Percentiles rank a stretch among this genome's conserved stretches.
Conservation (phyloP, 2,888 invertebrate species). For the Lasiommata megera region DNA sequence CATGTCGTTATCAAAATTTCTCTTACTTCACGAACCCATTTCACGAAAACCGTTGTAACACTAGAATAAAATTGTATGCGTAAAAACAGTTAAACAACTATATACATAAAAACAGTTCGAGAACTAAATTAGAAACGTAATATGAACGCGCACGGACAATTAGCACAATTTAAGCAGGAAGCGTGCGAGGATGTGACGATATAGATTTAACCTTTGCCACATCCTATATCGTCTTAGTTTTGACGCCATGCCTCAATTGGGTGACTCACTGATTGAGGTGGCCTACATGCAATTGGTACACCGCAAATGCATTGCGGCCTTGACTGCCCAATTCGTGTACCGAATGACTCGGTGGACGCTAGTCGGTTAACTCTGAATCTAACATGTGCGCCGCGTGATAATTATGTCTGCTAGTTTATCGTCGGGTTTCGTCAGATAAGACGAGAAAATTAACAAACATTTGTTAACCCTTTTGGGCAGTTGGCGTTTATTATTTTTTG, state of each 20-base stretch:
- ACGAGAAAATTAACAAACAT: no score
- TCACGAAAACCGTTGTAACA: no score
- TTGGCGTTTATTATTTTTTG: no score
- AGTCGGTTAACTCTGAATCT: not conserved
- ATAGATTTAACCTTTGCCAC: constrained; percentile 77
- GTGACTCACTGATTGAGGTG: constrained; percentile 25
- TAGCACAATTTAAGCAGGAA: constrained; percentile 72
- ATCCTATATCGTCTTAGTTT: constrained; percentile 72
- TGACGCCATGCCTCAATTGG: constrained; percentile 28
- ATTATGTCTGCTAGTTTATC: no score
- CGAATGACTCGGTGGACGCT: not conserved
- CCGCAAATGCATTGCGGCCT: constrained; percentile 20
- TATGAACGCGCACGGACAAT: constrained; percentile 56
- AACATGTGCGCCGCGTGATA: no score
- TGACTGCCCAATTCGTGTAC: constrained; percentile 12
- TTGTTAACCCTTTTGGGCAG: no score
- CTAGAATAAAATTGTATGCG: no score
- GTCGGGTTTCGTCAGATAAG: no score
- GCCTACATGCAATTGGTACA: constrained; percentile 25
- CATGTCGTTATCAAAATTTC: no score
- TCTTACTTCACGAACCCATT: no score
- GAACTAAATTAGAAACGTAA: constrained; percentile 35
- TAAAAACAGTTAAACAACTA: no score
- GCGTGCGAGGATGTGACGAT: constrained; percentile 71
- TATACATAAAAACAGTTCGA: constrained; percentile 1